A percentile compares a stretch with the other conserved stretches of the same genome.
Evolutionary conservation across 2,113 vertebrate genomes (phyloP).

Genomic region (Miniopterus natalensis): DNA sequence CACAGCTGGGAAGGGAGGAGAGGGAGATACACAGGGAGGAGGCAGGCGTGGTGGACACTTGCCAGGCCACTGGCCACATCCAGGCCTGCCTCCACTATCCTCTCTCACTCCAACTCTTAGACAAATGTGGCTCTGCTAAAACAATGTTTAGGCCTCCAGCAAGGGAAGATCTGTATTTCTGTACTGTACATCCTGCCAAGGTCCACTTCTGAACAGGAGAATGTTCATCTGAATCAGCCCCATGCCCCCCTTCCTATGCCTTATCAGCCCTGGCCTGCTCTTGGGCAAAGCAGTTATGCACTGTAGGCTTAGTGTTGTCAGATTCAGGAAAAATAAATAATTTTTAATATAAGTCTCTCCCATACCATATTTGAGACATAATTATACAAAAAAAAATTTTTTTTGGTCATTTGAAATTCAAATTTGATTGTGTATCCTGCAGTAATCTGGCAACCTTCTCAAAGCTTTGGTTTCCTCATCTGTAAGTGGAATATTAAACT

Average conservation of each 20-base stretch:
- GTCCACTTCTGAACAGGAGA: background rate
- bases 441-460: background rate
- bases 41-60: fast-evolving
- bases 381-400: constrained; percentile 3
- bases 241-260: fast-evolving
- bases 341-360: background rate
- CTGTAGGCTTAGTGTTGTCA: background rate
- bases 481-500: background rate
- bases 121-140: background rate
- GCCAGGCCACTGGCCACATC: no score
- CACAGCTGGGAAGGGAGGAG: background rate
- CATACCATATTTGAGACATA: background rate
- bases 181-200: background rate
- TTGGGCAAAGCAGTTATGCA: background rate
- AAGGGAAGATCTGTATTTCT: background rate
- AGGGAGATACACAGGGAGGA: background rate
- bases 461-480: background rate
- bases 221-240: background rate
- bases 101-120: background rate
- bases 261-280: background rate
- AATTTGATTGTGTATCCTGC: background rate
- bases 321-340: background rate
- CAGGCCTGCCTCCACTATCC: background rate
- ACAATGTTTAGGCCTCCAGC: background rate
- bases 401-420: constrained; percentile 48